These are phyloP conservation scores for Monoplex corrugatus DNA, from an alignment of 2,888 invertebrate genomes.

Conservation along the genomic window DNA sequence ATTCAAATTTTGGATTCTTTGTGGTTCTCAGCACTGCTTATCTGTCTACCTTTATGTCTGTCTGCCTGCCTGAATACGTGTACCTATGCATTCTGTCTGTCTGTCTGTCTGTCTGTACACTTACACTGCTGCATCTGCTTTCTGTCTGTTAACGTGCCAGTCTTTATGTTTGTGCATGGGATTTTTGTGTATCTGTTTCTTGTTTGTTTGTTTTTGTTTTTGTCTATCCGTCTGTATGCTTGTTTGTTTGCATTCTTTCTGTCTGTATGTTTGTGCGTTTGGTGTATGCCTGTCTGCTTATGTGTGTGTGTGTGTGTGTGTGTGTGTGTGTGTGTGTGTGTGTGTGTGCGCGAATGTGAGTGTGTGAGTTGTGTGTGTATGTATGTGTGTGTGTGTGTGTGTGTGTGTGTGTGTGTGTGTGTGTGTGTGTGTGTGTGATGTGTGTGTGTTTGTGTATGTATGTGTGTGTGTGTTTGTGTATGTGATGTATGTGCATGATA, in stretches of 20 bases:
- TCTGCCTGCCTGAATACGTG: no score
- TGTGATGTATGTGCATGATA: not conserved
- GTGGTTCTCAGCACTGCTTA: no score
- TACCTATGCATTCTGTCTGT: no score
- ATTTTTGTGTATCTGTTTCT: not conserved
- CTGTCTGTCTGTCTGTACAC: no score
- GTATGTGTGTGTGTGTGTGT: slow-evolving; percentile 8
- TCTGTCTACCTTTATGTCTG: no score
- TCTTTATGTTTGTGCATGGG: not conserved
- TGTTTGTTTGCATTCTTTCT: not conserved
- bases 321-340: not conserved
- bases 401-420: not conserved
- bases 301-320: not conserved
- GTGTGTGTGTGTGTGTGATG: not conserved
- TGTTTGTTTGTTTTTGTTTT: not conserved
- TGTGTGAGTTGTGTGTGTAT: not conserved
- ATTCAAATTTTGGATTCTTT: no score
- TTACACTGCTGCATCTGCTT: not conserved
- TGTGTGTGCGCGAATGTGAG: no score
- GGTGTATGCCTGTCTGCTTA: not conserved
- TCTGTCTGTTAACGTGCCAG: not conserved
- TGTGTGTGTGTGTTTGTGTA: not conserved
- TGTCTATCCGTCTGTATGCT: not conserved
- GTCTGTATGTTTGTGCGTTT: not conserved
- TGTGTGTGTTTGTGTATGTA: not conserved